Conservation (phyloP, 2,888 invertebrate species). For the Mythimna lalbum region DNA sequence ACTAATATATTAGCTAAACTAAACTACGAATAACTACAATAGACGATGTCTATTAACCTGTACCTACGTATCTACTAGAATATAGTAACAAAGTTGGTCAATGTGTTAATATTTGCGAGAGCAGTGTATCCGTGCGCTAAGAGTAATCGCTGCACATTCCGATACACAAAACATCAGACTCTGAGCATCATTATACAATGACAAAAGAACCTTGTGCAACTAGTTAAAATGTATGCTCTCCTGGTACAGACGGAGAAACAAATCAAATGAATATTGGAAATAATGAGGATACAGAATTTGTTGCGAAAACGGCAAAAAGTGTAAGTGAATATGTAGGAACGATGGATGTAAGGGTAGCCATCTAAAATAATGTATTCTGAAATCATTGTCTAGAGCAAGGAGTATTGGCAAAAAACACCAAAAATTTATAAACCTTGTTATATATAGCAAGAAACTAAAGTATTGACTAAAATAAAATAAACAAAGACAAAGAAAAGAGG, state of each 20-base stretch:
- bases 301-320: background rate
- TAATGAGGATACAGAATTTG: conserved; percentile 15
- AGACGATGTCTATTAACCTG: background rate
- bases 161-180: conserved; percentile 86
- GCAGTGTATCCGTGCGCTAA: conserved; percentile 55
- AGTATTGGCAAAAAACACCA: background rate
- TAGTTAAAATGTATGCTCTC: conserved; percentile 82
- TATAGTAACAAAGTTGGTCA: conserved; percentile 49
- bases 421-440: background rate
- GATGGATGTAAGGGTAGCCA: no score
- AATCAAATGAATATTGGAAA: conserved; percentile 32
- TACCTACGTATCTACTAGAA: background rate
- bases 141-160: conserved; percentile 85
- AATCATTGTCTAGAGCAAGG: background rate
- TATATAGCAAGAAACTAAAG: background rate
- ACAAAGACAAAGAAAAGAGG: background rate
- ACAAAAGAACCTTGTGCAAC: conserved; percentile 90
- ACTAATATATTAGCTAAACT: no score
- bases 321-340: background rate
- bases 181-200: conserved; percentile 88
- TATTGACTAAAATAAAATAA: background rate
- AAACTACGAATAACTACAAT: no score
- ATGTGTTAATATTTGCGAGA: conserved; percentile 61
- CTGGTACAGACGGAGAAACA: conserved; percentile 74
- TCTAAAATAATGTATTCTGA: background rate